Conservation (phyloP, 1,140 invertebrate genomes). For the Cataglyphis hispanica region DNA sequence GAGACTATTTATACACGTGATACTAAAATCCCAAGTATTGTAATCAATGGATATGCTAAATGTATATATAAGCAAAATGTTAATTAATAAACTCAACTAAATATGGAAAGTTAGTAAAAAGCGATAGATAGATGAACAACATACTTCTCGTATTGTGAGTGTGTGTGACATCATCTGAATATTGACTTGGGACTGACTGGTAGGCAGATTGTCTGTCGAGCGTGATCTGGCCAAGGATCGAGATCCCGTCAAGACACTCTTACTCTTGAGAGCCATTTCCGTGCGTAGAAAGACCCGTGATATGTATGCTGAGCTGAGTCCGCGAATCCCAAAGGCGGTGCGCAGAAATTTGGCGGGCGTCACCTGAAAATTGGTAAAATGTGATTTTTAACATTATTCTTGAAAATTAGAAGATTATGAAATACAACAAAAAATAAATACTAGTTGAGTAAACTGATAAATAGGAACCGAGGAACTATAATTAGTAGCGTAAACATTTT, state of each 20-base stretch:
- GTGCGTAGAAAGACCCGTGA: slow-evolving; percentile 96
- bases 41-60: neutral
- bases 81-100: slow-evolving; percentile 23
- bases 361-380: slow-evolving; percentile 83
- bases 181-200: slow-evolving; percentile 96
- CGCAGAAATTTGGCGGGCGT: slow-evolving; percentile 95
- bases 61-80: neutral
- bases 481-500: too few species aligned
- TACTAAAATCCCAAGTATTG: neutral
- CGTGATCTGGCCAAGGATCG: slow-evolving; percentile 91
- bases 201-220: slow-evolving; percentile 95
- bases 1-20: too few species aligned
- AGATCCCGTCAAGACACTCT: slow-evolving; percentile 90
- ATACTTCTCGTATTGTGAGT: slow-evolving; percentile 95
- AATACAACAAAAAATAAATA: neutral
- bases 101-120: slow-evolving; percentile 4
- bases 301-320: slow-evolving; percentile 95
- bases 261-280: slow-evolving; percentile 96
- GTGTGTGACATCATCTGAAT: slow-evolving; percentile 97
- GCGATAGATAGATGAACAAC: slow-evolving; percentile 57
- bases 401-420: slow-evolving; percentile 12
- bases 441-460: too few species aligned
- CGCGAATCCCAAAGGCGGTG: slow-evolving; percentile 96
- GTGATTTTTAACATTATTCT: neutral
- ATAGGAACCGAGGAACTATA: too few species aligned